A percentile compares a stretch with the other conserved stretches of the same genome.
phyloP scores from a whole-genome alignment of 2,888 invertebrate species.

The Syrista parreyssii region DNA sequence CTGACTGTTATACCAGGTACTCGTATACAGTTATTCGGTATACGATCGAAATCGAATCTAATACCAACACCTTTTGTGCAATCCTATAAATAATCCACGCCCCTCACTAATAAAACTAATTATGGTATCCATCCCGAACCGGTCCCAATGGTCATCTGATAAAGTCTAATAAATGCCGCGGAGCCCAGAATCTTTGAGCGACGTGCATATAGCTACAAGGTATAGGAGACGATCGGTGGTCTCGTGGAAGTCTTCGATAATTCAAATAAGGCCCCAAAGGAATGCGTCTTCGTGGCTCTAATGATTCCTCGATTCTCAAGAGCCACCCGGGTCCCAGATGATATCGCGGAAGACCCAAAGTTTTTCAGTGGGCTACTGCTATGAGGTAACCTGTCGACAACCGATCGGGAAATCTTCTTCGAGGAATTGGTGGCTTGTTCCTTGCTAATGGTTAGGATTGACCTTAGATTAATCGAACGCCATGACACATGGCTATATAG shows the following conservation, averaged over 20 bases:
- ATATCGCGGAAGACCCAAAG: slow-evolving; percentile 44
- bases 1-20: not conserved
- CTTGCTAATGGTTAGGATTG: not conserved
- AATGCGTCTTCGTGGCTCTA: slow-evolving; percentile 37
- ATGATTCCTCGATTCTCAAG: slow-evolving; percentile 48
- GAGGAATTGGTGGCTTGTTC: not conserved
- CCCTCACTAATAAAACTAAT: slow-evolving; percentile 48
- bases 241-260: slow-evolving; percentile 14
- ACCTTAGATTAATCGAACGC: not conserved
- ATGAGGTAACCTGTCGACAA: not conserved
- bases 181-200: slow-evolving; percentile 12
- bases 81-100: slow-evolving; percentile 18
- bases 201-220: not conserved
- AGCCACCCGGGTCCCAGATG: slow-evolving; percentile 41
- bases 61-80: slow-evolving; percentile 13
- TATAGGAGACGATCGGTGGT: slow-evolving; percentile 2
- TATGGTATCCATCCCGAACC: slow-evolving; percentile 40
- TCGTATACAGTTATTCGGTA: not conserved
- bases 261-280: slow-evolving; percentile 23
- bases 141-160: slow-evolving; percentile 47
- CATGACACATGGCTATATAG: not conserved
- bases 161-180: slow-evolving; percentile 33
- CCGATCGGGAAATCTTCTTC: not conserved
- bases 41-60: not conserved
- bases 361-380: slow-evolving; percentile 21